A percentile compares a stretch with the other conserved stretches of the same genome.
Conservation (phyloP, 2,113 vertebrate genomes). For the Hucho hucho region DNA sequence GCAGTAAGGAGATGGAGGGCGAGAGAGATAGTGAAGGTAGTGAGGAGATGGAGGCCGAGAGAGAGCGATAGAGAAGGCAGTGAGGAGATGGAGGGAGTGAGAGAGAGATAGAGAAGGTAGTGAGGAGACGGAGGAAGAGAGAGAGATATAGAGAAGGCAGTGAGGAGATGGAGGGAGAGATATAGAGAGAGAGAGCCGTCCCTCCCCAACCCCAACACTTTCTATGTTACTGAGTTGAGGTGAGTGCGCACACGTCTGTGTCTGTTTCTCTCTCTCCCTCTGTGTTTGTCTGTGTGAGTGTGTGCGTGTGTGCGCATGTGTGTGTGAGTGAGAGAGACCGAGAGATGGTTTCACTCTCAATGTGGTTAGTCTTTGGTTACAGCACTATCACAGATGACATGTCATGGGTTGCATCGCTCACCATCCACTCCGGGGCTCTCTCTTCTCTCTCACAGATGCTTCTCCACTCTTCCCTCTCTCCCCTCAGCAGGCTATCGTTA, state of each 20-base stretch:
- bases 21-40: no score
- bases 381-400: constrained; percentile 21
- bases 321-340: constrained; percentile 17
- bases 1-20: no score
- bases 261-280: neutral
- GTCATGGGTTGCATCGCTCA: constrained; percentile 7
- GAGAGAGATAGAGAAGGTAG: no score
- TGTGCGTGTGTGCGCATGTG: constrained; percentile 5
- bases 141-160: no score
- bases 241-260: neutral
- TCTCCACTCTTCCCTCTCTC: neutral
- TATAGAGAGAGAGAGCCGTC: no score
- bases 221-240: neutral
- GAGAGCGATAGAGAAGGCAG: no score
- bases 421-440: neutral
- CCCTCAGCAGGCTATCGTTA: constrained; percentile 23
- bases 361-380: constrained; percentile 32
- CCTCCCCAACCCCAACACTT: no score
- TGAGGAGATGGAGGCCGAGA: no score
- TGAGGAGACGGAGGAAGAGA: no score
- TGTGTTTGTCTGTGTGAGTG: neutral
- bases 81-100: no score
- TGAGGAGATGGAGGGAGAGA: no score
- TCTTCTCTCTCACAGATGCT: neutral
- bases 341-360: constrained; percentile 21